A percentile compares a stretch with the other conserved stretches of the same genome.
Conservation (phyloP, 2,888 invertebrate genomes). For the Antheraea assamensis region DNA sequence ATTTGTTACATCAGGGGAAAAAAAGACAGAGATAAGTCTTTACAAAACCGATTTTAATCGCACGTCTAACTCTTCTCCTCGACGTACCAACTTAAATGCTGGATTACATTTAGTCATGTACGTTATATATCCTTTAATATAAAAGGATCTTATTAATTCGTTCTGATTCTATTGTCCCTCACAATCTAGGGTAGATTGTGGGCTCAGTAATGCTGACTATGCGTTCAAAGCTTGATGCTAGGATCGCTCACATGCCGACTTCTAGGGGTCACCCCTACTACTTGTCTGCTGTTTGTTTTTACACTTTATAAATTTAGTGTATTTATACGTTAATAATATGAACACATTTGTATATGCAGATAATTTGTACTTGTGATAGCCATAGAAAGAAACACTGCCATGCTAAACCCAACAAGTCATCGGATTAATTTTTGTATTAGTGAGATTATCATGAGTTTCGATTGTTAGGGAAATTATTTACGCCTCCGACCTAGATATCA, state of each 20-base stretch:
- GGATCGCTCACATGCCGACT: constrained; percentile 45
- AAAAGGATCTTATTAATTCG: constrained; percentile 17
- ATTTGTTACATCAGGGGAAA: too few relatives aligned
- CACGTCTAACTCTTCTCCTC: too few relatives aligned
- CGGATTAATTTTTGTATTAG: not conserved
- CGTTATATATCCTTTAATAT: constrained; percentile 1
- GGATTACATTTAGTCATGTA: not conserved
- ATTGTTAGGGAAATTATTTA: constrained; percentile 27
- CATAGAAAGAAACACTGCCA: not conserved
- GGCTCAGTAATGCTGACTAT: constrained; percentile 36
- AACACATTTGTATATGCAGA: not conserved
- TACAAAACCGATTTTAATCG: too few relatives aligned
- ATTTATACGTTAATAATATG: not conserved
- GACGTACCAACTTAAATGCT: too few relatives aligned
- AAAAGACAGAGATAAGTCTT: too few relatives aligned
- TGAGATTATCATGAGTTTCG: constrained; percentile 24
- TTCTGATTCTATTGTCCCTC: constrained; percentile 32
- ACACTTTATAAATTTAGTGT: not conserved
- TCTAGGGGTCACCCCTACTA: constrained; percentile 19
- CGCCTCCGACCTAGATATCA: constrained; percentile 25
- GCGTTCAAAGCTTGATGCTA: constrained; percentile 39
- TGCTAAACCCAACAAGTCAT: not conserved
- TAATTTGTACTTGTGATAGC: not conserved
- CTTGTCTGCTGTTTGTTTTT: not conserved
- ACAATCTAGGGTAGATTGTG: constrained; percentile 48